phyloP scores from a whole-genome alignment of 30 jellyfish, hydroid and myxozoan species.

The Morbakka virulenta region DNA sequence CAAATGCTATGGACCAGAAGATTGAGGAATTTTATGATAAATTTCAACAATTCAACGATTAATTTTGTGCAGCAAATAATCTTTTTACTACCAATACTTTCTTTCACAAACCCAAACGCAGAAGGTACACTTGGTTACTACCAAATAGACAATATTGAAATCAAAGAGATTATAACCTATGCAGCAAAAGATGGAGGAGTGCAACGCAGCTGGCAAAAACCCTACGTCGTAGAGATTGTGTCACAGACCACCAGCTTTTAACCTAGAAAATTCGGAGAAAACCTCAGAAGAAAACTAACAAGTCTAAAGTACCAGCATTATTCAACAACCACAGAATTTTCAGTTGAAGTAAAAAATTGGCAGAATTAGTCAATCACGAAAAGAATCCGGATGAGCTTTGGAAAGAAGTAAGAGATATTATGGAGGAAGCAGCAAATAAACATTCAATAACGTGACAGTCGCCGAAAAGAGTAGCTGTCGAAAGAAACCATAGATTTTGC shows the following conservation, averaged over 20 bases:
- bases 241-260: slow-evolving; percentile 20
- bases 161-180: slow-evolving; percentile 20
- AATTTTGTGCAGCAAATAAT: slow-evolving; percentile 2
- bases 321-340: slow-evolving; percentile 8
- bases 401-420: slow-evolving; percentile 22
- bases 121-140: slow-evolving; percentile 5
- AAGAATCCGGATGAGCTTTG: slow-evolving; percentile 31
- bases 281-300: slow-evolving; percentile 8
- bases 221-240: slow-evolving; percentile 27
- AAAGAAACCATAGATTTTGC: too few species aligned
- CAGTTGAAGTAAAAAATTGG: slow-evolving; percentile 34
- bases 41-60: too few species aligned
- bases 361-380: slow-evolving; percentile 20
- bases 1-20: too few species aligned
- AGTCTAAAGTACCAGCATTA: slow-evolving; percentile 16
- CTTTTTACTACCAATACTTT: background rate
- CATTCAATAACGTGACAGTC: too few species aligned
- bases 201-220: too few species aligned
- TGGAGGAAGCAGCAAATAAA: slow-evolving; percentile 20
- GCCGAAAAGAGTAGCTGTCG: too few species aligned
- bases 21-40: too few species aligned
- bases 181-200: too few species aligned
- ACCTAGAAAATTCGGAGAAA: background rate
- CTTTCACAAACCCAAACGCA: slow-evolving; percentile 9
- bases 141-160: background rate